Conservation (phyloP, 2,113 vertebrate species). For the Caloenas nicobarica region DNA sequence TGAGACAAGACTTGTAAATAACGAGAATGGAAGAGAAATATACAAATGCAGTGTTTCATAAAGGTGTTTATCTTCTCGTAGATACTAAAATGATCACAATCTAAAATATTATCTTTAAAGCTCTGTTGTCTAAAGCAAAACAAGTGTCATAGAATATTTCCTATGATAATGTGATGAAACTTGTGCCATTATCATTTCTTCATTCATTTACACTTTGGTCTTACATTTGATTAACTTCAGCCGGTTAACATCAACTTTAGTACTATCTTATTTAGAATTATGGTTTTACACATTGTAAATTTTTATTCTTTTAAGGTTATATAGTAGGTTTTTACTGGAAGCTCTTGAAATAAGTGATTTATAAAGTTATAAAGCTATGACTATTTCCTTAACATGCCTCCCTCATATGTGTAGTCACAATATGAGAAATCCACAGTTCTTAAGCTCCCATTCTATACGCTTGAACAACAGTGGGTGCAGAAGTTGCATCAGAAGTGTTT, state of each 20-base stretch:
- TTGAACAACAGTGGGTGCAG: background rate
- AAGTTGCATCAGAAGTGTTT: background rate
- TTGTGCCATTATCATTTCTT: background rate
- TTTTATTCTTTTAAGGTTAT: slow-evolving; percentile 7
- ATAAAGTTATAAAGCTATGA: background rate
- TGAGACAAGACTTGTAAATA: background rate
- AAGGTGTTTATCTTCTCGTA: background rate
- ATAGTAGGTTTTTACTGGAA: background rate
- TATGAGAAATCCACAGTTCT: background rate
- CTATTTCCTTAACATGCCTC: background rate
- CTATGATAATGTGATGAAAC: background rate
- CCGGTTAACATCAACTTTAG: background rate
- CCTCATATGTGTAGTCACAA: background rate
- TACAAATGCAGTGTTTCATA: background rate
- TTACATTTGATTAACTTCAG: background rate
- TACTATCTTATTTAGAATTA: background rate
- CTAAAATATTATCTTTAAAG: slow-evolving; percentile 1
- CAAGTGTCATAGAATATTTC: background rate
- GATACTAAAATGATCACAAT: background rate
- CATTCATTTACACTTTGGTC: background rate
- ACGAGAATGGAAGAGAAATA: background rate
- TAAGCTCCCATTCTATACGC: background rate
- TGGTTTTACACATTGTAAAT: background rate
- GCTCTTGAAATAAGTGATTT: slow-evolving; percentile 1
- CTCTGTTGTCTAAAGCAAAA: background rate